Conservation (phyloP, 2,797 vertebrate genomes). For the Acanthurus leucopareius region DNA sequence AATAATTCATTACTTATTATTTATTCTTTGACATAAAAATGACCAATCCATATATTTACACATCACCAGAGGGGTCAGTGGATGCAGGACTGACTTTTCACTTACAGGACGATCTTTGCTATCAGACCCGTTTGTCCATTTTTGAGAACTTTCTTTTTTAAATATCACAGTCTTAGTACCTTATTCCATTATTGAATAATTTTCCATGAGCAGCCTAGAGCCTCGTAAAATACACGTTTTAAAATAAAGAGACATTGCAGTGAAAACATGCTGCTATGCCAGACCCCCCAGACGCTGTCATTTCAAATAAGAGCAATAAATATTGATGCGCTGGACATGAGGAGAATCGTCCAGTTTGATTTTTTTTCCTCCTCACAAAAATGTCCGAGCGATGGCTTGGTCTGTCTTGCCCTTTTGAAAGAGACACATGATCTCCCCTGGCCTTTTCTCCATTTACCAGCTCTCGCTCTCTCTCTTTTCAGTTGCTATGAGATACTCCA, state of each 20-base stretch:
- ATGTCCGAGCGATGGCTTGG: slow-evolving; percentile 49
- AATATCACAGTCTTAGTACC: not conserved
- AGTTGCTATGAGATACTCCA: slow-evolving; percentile 87
- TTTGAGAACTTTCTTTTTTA: not conserved
- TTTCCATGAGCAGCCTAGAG: not conserved
- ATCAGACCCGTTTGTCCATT: not conserved
- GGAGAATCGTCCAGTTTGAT: slow-evolving; percentile 15
- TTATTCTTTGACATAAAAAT: not conserved
- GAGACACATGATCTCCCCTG: slow-evolving; percentile 70
- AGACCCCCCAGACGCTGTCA: not conserved
- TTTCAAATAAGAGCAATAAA: slow-evolving; percentile 23
- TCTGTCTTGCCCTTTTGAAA: slow-evolving; percentile 66
- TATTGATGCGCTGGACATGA: not conserved
- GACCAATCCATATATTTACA: not conserved
- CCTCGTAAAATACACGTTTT: not conserved
- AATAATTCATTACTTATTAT: not conserved
- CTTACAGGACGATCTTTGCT: not conserved
- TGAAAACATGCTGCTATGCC: not conserved
- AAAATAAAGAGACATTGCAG: not conserved
- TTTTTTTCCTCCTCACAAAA: slow-evolving; percentile 35
- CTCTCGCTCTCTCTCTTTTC: slow-evolving; percentile 69
- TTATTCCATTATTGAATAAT: slow-evolving; percentile 1
- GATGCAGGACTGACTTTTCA: not conserved
- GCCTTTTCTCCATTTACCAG: slow-evolving; percentile 69
- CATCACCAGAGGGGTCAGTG: not conserved